Conservation (phyloP, 2,888 invertebrate genomes). For the Sesia bembeciformis region DNA sequence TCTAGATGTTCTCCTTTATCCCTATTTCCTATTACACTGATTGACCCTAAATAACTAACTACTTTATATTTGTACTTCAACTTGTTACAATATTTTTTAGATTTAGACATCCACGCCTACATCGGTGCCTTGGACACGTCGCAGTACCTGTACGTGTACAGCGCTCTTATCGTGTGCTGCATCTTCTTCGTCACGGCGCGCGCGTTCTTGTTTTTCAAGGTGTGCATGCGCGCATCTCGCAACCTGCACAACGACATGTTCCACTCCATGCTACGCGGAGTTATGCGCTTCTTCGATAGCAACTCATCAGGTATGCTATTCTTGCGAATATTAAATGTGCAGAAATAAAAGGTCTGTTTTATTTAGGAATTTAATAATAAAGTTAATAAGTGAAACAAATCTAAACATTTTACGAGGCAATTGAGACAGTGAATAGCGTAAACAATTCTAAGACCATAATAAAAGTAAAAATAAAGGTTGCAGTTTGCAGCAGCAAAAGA, state of each 20-base stretch:
- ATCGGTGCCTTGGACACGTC: conserved; percentile 60
- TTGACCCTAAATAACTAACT: too few species aligned
- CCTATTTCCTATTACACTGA: too few species aligned
- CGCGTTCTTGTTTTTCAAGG: conserved; percentile 80
- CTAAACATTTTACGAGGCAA: too few species aligned
- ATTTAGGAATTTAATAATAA: too few species aligned
- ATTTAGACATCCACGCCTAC: conserved; percentile 51
- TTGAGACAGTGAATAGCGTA: too few species aligned
- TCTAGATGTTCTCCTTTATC: too few species aligned
- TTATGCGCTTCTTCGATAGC: conserved; percentile 89
- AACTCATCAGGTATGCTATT: conserved; percentile 81
- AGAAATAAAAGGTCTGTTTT: too few species aligned
- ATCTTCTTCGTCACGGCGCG: conserved; percentile 74
- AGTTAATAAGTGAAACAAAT: too few species aligned
- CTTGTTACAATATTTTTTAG: conserved; percentile 21
- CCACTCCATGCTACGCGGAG: conserved; percentile 81
- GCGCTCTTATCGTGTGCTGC: conserved; percentile 57
- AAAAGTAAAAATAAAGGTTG: too few species aligned
- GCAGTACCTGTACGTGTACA: conserved; percentile 60
- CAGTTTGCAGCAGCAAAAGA: too few species aligned
- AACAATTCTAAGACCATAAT: too few species aligned
- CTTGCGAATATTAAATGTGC: background rate
- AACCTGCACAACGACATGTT: conserved; percentile 91
- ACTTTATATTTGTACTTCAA: too few species aligned
- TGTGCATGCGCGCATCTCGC: conserved; percentile 84